A percentile compares a stretch with the other conserved stretches of the same genome.
Conservation (phyloP, 2,113 vertebrate genomes). For the Cebidichthys violaceus region DNA sequence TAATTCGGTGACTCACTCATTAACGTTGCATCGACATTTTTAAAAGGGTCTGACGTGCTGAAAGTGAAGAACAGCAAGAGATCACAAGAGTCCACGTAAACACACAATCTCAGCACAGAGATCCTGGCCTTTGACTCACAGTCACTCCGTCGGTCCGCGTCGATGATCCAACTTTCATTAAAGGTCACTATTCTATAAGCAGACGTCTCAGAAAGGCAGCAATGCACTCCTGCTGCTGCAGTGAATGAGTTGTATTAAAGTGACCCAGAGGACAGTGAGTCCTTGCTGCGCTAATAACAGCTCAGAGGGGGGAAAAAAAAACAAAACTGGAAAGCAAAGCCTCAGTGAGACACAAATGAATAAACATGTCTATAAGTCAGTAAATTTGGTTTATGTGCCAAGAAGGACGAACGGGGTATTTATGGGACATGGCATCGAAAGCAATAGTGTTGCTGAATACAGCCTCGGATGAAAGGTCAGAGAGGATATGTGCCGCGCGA, state of each 20-base stretch:
- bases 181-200: constrained; percentile 36
- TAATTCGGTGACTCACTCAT: neutral
- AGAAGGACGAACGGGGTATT: constrained; percentile 32
- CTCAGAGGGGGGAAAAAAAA: too few species aligned
- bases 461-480: constrained; percentile 51
- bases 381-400: constrained; percentile 55
- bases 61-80: constrained; percentile 2
- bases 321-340: constrained; percentile 14
- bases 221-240: constrained; percentile 18
- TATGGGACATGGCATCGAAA: constrained; percentile 45
- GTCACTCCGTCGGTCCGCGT: constrained; percentile 4
- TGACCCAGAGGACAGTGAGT: constrained; percentile 44
- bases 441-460: constrained; percentile 21
- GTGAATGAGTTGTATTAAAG: constrained; percentile 41
- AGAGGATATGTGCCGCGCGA: constrained; percentile 28
- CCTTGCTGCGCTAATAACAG: constrained; percentile 45
- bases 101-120: neutral
- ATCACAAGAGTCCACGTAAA: neutral
- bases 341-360: constrained; percentile 47
- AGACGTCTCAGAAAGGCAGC: constrained; percentile 34
- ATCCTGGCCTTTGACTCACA: constrained; percentile 1
- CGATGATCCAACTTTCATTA: constrained; percentile 21
- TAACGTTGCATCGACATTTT: neutral
- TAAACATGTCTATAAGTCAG: constrained; percentile 53
- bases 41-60: constrained; percentile 7